Percentiles rank a stretch among this genome's conserved stretches.
Conservation (phyloP, 1,140 invertebrate species). For the Saccostrea glomerata region DNA sequence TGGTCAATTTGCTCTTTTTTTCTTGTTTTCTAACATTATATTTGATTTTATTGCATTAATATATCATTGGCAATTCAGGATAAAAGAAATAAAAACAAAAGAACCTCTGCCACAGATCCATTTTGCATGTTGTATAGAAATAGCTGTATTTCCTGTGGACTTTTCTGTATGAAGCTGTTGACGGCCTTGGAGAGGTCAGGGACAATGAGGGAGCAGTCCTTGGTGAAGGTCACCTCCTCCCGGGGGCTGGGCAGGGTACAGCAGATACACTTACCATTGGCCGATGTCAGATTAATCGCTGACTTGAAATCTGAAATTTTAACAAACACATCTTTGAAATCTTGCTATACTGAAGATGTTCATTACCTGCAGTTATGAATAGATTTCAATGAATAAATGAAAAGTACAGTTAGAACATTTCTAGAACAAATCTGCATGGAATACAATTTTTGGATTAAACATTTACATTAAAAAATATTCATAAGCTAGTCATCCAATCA, state of each 20-base stretch:
- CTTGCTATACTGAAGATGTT: too few relatives aligned
- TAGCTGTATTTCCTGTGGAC: slow-evolving; percentile 48
- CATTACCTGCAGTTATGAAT: too few relatives aligned
- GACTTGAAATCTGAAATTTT: not conserved
- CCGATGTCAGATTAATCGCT: not conserved
- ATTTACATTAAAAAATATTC: too few relatives aligned
- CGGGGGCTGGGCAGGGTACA: not conserved
- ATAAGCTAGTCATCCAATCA: too few relatives aligned
- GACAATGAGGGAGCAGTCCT: slow-evolving; percentile 36
- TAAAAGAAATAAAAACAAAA: not conserved
- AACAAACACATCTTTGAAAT: not conserved
- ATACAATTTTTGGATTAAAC: too few relatives aligned
- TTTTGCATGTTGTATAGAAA: slow-evolving; percentile 45
- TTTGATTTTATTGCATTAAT: too few relatives aligned
- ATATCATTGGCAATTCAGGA: too few relatives aligned
- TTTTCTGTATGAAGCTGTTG: slow-evolving; percentile 36
- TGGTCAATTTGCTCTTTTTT: too few relatives aligned
- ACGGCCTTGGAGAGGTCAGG: slow-evolving; percentile 52
- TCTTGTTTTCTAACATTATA: too few relatives aligned
- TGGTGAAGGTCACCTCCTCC: slow-evolving; percentile 7
- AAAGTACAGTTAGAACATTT: too few relatives aligned
- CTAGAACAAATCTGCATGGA: too few relatives aligned
- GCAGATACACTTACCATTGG: slow-evolving; percentile 43
- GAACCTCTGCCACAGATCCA: slow-evolving; percentile 49
- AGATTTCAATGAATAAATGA: too few relatives aligned